Evolutionary conservation across 2,888 invertebrate genomes (phyloP), one percentile per base, ranked within the genome.

Genomic region (Phyto melanocephala): DNA sequence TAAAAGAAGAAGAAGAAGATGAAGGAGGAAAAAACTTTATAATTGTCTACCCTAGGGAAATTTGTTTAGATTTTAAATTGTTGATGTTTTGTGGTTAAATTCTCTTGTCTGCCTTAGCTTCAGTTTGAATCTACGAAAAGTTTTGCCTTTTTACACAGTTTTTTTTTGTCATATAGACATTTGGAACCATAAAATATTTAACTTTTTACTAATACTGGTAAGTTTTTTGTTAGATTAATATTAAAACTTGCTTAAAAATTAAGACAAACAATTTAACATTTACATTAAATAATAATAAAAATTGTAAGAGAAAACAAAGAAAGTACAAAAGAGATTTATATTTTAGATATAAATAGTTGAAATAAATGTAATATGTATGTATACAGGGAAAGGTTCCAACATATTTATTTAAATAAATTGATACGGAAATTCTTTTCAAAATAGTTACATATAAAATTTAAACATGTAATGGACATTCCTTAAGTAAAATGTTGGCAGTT

Each of bases 21-120:
- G 28, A 6, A 28, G 6, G 6, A 28, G 3, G 28, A 62, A 75
- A 78, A 75, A 78, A 68, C 40, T 74, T 74, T 70, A 65, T 81
- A 79, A 82, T 82, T 79, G 81, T 79, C 58, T 65, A 50, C 81
- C 78, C 78, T 47, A 24, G 81, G 78, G 81, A 79, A 82, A 82
- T 82, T 79, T 78, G 75, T 75, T 82, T 67, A 70, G 78, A 82
- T 82, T 78, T 82, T 75, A 79, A 79, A 82, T 82, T 82, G 81
- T 75, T 82, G 78, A 78, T 82, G 78, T 82, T 82, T 82, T 82
- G 81, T 82, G 78, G 81, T 52, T 28, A 70, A 70, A 42, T 75
- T 65, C 28, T 35, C 11, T 45, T 17, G 20, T 60, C 40, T 68
- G 13, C 24, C 42, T 6, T n/a, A 33, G 58, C 54, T 65, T 40